Evolutionary conservation across 64 coral and sea anemone genomes (phyloP).

Genomic region (Porites australiensis): DNA sequence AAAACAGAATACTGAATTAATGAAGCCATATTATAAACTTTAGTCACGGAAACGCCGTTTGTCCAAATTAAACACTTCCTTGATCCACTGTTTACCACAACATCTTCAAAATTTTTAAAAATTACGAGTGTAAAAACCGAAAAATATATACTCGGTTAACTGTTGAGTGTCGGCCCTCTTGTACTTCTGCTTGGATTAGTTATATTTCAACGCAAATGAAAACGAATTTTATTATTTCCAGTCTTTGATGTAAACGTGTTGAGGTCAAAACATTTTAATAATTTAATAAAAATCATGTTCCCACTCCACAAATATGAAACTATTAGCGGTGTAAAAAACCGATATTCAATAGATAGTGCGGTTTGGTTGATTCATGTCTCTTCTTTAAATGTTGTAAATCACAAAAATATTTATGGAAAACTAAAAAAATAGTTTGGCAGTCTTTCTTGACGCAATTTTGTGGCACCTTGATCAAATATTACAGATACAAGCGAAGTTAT

Average conservation of each 20-base stretch:
- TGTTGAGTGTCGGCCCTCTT: no score
- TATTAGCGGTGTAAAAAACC: neutral
- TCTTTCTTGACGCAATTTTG: neutral
- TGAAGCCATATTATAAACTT: neutral
- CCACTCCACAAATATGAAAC: neutral
- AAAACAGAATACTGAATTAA: neutral
- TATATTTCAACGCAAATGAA: no score
- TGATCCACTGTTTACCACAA: neutral
- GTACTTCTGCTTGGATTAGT: no score
- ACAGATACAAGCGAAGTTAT: neutral
- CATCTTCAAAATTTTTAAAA: no score
- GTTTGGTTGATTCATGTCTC: neutral
- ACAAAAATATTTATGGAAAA: neutral
- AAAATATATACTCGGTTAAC: no score
- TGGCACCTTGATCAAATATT: neutral
- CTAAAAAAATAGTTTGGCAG: neutral
- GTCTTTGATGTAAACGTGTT: no score
- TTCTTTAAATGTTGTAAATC: neutral
- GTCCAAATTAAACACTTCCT: neutral
- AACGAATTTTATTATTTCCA: no score
- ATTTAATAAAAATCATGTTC: neutral
- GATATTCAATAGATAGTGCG: neutral
- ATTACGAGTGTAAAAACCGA: no score
- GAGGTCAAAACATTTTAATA: neutral
- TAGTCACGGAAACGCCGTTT: neutral